Percentiles rank a stretch among this genome's conserved stretches.
Evolutionary conservation across 1,140 invertebrate species (phyloP).

Genomic region (Aphelinus certus): DNA sequence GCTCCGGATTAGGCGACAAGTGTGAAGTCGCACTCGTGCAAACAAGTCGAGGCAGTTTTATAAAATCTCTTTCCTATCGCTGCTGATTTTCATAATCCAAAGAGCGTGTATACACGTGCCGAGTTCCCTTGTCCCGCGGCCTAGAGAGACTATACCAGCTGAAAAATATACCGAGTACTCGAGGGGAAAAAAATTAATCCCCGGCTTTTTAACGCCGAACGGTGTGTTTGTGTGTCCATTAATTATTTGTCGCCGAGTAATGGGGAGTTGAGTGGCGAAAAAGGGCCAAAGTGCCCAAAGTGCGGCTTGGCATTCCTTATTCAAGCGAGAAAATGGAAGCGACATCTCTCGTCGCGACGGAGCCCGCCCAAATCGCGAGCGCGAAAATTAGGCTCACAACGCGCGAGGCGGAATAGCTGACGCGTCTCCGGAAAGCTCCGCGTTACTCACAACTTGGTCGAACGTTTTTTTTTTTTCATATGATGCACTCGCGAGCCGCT

Average conservation of each 20-base stretch:
- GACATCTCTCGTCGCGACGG: background rate
- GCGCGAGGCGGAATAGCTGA: background rate
- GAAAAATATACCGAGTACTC: background rate
- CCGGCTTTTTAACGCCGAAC: slow-evolving; percentile 4
- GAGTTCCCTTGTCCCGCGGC: no score
- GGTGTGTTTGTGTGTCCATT: slow-evolving; percentile 1
- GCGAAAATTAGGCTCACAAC: background rate
- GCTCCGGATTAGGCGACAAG: background rate
- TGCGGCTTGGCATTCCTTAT: slow-evolving; percentile 23
- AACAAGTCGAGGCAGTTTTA: no score
- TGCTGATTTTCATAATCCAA: no score
- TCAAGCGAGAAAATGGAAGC: slow-evolving; percentile 25
- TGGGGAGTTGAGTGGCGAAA: background rate
- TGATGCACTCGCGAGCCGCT: no score
- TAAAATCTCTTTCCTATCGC: no score
- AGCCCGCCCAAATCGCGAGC: background rate
- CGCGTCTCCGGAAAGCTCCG: no score
- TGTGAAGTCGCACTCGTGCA: no score
- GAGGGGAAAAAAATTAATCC: slow-evolving; percentile 2
- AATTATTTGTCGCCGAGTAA: slow-evolving; percentile 29
- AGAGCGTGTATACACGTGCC: no score
- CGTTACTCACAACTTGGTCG: no score
- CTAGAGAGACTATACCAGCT: no score
- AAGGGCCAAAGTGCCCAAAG: slow-evolving; percentile 7
- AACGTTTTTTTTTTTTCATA: no score